Conservation (phyloP, 1,140 invertebrate genomes). For the Drosophila grimshawi region DNA sequence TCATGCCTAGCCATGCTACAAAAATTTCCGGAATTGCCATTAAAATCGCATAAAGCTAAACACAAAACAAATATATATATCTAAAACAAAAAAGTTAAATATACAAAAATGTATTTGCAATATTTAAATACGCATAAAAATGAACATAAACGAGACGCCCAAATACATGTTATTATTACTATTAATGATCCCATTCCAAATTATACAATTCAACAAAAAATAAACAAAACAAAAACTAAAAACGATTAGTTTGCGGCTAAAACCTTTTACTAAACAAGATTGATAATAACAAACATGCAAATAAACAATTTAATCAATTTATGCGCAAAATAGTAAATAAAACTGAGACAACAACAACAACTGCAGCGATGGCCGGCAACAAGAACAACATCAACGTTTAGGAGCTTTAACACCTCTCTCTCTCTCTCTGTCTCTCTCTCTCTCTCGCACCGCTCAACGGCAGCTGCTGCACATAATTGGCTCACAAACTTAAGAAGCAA, state of each 20-base stretch:
- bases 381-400: conserved; percentile 48
- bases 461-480: conserved; percentile 82
- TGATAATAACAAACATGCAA: conserved; percentile 31
- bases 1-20: conserved; percentile 45
- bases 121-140: conserved; percentile 32
- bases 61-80: neutral
- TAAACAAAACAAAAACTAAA: conserved; percentile 26
- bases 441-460: conserved; percentile 38
- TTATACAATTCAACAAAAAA: conserved; percentile 47
- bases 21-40: conserved; percentile 54
- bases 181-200: conserved; percentile 5
- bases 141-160: conserved; percentile 40
- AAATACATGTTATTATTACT: conserved; percentile 1
- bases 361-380: conserved; percentile 3
- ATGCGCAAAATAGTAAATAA: conserved; percentile 45
- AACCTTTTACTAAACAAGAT: conserved; percentile 54
- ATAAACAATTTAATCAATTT: conserved; percentile 64
- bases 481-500: conserved; percentile 58
- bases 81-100: neutral
- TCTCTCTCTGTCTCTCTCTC: neutral
- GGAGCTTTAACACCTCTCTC: conserved; percentile 57
- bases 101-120: conserved; percentile 2
- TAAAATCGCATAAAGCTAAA: conserved; percentile 12
- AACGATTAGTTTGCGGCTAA: conserved; percentile 61
- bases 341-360: conserved; percentile 34